Percentiles rank a stretch among this genome's conserved stretches.
Conservation (phyloP, 2,888 invertebrate genomes). For the Hanleya hanleyi region DNA sequence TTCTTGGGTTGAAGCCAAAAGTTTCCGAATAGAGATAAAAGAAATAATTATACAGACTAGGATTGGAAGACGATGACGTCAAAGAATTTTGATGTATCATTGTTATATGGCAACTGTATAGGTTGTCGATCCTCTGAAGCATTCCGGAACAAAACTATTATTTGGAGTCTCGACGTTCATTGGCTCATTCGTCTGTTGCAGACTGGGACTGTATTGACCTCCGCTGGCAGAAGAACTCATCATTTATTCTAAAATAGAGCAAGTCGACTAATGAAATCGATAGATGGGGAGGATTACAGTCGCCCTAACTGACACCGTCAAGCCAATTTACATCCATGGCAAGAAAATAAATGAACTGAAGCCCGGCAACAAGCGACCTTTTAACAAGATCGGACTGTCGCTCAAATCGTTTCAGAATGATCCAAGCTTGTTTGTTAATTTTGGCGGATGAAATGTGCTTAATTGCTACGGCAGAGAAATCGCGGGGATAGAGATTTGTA, state of each 20-base stretch:
- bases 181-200: background rate
- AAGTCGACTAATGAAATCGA: constrained; percentile 9
- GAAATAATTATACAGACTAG: too few species aligned
- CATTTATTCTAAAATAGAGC: background rate
- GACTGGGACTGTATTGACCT: background rate
- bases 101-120: background rate
- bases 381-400: constrained; percentile 2
- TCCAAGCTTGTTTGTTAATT: constrained; percentile 10
- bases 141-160: background rate
- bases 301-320: background rate
- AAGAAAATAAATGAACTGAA: background rate
- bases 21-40: too few species aligned
- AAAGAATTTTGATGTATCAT: background rate
- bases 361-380: background rate
- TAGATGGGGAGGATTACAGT: background rate
- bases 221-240: background rate
- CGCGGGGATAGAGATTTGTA: background rate
- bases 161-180: background rate
- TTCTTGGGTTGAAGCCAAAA: too few species aligned
- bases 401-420: constrained; percentile 3
- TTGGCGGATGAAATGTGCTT: background rate
- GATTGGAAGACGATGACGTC: background rate
- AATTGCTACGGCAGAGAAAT: background rate
- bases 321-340: background rate
- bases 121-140: background rate